phyloP scores from a whole-genome alignment of 2,113 vertebrate species.

The Pelecanus crispus region DNA sequence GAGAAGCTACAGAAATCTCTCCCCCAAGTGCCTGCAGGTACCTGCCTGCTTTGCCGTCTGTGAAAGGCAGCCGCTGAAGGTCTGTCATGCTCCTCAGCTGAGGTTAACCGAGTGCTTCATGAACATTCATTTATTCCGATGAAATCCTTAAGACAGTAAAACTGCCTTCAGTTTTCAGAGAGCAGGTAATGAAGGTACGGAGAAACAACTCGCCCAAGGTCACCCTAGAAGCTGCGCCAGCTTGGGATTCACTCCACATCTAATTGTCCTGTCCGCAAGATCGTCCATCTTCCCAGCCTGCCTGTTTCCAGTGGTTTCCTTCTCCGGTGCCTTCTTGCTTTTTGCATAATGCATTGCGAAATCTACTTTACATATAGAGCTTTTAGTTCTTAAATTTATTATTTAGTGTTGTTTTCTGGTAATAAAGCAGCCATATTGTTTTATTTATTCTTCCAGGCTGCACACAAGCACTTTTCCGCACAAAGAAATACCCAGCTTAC shows the following conservation, averaged over 20 bases:
- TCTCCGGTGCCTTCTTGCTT: not conserved
- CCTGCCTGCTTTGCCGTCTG: not conserved
- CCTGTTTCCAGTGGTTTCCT: not conserved
- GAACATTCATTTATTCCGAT: not conserved
- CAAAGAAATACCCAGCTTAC: not conserved
- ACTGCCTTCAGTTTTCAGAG: not conserved
- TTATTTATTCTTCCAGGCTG: not conserved
- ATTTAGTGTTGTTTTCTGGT: not conserved
- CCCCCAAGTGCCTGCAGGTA: not conserved
- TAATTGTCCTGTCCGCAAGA: not conserved
- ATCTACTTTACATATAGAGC: not conserved
- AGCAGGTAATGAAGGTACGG: not conserved
- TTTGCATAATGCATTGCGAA: not conserved
- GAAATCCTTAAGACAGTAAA: not conserved
- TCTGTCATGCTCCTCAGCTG: not conserved
- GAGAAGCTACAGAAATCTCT: not conserved
- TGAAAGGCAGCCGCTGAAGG: not conserved
- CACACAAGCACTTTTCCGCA: not conserved
- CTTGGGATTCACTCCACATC: not conserved
- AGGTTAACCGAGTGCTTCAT: accelerated
- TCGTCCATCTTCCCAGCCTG: not conserved
- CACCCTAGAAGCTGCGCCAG: not conserved
- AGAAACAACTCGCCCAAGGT: not conserved
- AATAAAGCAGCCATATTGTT: not conserved
- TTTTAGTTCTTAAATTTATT: not conserved